Base-by-base conservation (phyloP, 2,797 vertebrate genomes). In the Cyclura pinguis region DNA sequence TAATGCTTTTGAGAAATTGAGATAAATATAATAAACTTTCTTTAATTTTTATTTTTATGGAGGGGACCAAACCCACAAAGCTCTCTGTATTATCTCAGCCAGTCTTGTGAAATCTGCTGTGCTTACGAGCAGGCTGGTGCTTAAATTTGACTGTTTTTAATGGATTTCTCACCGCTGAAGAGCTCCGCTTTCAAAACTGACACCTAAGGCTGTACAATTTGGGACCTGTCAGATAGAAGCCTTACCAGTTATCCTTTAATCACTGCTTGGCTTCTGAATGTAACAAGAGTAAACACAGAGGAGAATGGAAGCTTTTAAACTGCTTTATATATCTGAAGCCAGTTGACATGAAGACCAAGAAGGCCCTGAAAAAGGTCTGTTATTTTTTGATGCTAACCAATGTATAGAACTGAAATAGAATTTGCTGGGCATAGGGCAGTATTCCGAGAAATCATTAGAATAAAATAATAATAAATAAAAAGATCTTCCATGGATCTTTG, bases 131-230 rank as follows among this genome's bases (percentile, higher is more conserved):
- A 57, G 27, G 9, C 69, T 57, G 22, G 69, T 57, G 84, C 24
- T 76, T 57, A 59, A 86, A 57, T 86, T 57, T 86, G 72, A 59
- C 42, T 86, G 52, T 50, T 86, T 86, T 72, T 86, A 86, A 73
- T 86, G 73, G 85, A 72, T 86, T 86, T 86, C 69, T 76, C 69
- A 74, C 84, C 62, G 55, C 3, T 1, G 27, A 47, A 9, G 4
- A 27, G 57, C 12, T 38, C 0, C 1, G 42, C 80, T 87, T 84
- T 85, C 84, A 72, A 47, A 55, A 13, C 4, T 1, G 0, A 38
- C 32, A 86, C 84, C 84, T 84, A 16, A 74, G 50, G 50, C 64
- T 18, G 59, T 32, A n/a, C 72, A 76, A 47, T 55, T 52, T 78
- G 29, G 62, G 84, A 91, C 16, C 2, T 8, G 0, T 73, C 80